phyloP scores from a whole-genome alignment of 37 sponge, comb jelly and placozoan species.

The Chondrosia reniformis region DNA sequence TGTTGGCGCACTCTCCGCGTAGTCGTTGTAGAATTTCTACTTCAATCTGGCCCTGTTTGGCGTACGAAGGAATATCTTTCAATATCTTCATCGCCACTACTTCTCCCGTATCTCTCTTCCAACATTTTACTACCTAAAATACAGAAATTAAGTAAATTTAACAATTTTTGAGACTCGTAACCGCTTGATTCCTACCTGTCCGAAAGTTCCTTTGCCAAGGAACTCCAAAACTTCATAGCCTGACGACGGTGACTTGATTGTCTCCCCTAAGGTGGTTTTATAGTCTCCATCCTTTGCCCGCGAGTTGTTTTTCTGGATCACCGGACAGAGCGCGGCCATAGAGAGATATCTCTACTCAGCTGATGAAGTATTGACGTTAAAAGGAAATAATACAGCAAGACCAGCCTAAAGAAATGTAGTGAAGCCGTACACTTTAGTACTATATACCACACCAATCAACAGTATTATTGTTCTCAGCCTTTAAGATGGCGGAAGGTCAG shows the following conservation, averaged over 20 bases:
- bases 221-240: conserved; percentile 82
- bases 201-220: conserved; percentile 90
- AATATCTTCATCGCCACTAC: conserved; percentile 89
- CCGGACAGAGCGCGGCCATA: too few species aligned
- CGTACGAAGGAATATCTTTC: conserved; percentile 86
- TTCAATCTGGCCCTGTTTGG: conserved; percentile 91
- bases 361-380: too few species aligned
- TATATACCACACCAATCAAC: too few species aligned
- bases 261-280: conserved; percentile 35
- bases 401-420: too few species aligned
- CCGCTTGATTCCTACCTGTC: conserved; percentile 38
- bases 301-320: too few species aligned
- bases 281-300: conserved; percentile 56
- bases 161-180: too few species aligned
- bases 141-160: not conserved
- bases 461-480: too few species aligned
- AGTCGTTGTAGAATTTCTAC: conserved; percentile 70
- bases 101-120: conserved; percentile 70
- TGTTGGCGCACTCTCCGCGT: conserved; percentile 50
- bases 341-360: too few species aligned
- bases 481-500: conserved; percentile 4
- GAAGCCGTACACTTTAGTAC: too few species aligned
- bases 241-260: conserved; percentile 52
- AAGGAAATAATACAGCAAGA: too few species aligned
- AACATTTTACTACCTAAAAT: conserved; percentile 71